Evolutionary conservation across 2,888 invertebrate species (phyloP).

Genomic region (Myathropa florea): DNA sequence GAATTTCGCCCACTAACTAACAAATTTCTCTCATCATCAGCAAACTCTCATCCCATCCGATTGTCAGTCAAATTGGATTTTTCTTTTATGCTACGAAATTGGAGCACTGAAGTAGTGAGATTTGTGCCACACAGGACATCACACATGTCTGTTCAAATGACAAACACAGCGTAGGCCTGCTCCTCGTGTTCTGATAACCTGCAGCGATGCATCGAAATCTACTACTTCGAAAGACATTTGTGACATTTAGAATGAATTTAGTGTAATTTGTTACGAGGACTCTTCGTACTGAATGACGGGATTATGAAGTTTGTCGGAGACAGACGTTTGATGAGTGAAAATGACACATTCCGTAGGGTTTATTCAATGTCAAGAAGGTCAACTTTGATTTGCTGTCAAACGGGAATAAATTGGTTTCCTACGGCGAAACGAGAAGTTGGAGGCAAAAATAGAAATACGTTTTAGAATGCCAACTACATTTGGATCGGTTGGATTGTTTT

Average conservation of each 20-base stretch:
- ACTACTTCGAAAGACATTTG: constrained; percentile 29
- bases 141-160: background rate
- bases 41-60: constrained; percentile 8
- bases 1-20: constrained; percentile 15
- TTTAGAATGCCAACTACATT: too few species aligned
- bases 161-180: constrained; percentile 16
- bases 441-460: too few species aligned
- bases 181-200: constrained; percentile 26
- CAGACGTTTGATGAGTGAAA: background rate
- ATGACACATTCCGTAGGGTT: background rate
- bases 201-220: constrained; percentile 50
- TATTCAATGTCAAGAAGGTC: background rate
- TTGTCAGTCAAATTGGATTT: constrained; percentile 62
- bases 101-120: constrained; percentile 60
- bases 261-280: background rate
- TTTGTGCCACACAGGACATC: constrained; percentile 37
- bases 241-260: constrained; percentile 38
- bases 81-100: constrained; percentile 57
- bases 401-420: too few species aligned
- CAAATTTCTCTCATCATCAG: constrained; percentile 7
- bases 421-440: too few species aligned
- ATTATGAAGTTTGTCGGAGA: background rate
- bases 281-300: background rate
- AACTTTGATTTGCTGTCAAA: too few species aligned
- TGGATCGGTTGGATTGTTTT: too few species aligned